These are phyloP conservation scores for Rhinoraja longicauda DNA, from an alignment of 2,797 vertebrate species.

Conservation along the genomic window DNA sequence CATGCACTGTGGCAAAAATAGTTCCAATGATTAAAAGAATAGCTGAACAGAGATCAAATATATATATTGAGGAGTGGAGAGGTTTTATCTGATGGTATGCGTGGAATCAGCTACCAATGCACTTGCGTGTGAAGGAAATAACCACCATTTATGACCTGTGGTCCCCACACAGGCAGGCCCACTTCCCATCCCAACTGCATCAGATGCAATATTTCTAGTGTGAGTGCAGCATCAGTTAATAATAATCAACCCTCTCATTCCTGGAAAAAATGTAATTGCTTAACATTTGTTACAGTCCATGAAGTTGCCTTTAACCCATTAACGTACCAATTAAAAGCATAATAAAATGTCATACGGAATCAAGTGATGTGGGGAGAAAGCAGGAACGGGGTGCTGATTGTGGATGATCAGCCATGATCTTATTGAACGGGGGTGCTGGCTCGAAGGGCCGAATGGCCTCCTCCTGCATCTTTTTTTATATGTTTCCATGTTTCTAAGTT, in stretches of 20 bases:
- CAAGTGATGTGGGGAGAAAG: too few relatives aligned
- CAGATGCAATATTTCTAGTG: not conserved
- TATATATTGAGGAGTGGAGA: not conserved
- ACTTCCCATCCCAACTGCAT: not conserved
- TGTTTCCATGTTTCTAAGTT: not conserved
- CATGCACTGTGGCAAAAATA: not conserved
- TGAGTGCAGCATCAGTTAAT: not conserved
- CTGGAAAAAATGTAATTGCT: not conserved
- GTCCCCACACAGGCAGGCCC: not conserved
- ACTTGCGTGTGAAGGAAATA: not conserved
- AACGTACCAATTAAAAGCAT: not conserved
- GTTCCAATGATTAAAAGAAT: not conserved
- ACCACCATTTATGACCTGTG: not conserved
- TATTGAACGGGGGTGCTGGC: too few relatives aligned
- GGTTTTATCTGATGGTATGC: slow-evolving; percentile 7
- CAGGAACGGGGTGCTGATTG: too few relatives aligned
- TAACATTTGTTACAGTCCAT: not conserved
- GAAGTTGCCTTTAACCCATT: not conserved
- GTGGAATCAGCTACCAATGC: not conserved
- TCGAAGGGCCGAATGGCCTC: too few relatives aligned
- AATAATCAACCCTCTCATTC: not conserved
- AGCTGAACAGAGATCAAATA: slow-evolving; percentile 18
- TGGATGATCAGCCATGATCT: too few relatives aligned
- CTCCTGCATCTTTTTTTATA: too few relatives aligned
- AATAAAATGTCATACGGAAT: not conserved